Evolutionary conservation across 2,797 vertebrate species (phyloP), one percentile per base, ranked within the genome.

Genomic region (Eremophila alpestris): DNA sequence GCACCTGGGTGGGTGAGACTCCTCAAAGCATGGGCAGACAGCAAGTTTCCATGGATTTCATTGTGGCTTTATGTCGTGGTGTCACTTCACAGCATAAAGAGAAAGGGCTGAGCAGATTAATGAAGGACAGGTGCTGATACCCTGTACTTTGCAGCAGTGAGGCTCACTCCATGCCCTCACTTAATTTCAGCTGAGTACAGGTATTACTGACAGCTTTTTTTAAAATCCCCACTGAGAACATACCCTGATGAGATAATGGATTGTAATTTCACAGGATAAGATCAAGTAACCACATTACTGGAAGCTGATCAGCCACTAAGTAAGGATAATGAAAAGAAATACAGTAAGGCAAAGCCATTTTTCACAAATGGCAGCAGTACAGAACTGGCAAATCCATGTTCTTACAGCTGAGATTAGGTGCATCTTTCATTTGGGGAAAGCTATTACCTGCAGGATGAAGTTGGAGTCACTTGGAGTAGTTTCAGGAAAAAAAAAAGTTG

Each of bases 261-360:
- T 73, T 76, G 80, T 76, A 74, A 83, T 76, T 94, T 94, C 59
- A 43, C 79, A 73, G 73, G 73, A 69, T 77, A 85, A 87, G 76
- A 95, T 80, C 4, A 7, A 85, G 69, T 76, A 85, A 85, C 68
- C 58, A 58, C 75, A 78, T 92, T 93, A 91, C 58, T 63, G 13
- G 92, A 78, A 91, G 79, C 40, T 84, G 79, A 90, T 96, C 93
- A 91, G 80, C 38, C 83, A 46, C 77, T 73, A 69, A 93, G 54
- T 45, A 83, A 84, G 59, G 88, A 83, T 43, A 69, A 93, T 83
- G 55, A 92, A 85, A 90, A 89, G 84, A 76, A 89, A 89, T 56
- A 78, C 36, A 75, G 80, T 80, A 71, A 90, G 26, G 84, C 36
- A 92, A 85, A 93, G 63, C 32, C 34, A 67, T 92, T 94, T 88